phyloP scores from a whole-genome alignment of 2,797 vertebrate species.

The Sciurus vulgaris region DNA sequence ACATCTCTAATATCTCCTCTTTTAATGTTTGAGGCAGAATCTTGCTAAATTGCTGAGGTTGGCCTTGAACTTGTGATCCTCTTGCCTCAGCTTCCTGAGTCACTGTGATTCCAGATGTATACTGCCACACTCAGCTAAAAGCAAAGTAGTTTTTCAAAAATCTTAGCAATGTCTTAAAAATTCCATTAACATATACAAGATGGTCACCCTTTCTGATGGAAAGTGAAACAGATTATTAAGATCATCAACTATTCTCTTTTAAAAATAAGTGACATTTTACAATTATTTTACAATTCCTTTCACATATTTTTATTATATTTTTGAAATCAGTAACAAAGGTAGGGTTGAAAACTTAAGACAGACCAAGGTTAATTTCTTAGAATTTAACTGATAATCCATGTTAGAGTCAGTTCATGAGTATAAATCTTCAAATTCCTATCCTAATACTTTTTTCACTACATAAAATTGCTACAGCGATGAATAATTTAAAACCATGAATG shows the following conservation, averaged over 20 bases:
- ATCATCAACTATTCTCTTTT: neutral
- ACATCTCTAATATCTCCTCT: neutral
- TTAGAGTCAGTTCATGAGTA: neutral
- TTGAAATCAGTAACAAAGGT: conserved; percentile 48
- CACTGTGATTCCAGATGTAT: neutral
- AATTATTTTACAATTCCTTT: conserved; percentile 57
- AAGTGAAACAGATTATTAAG: conserved; percentile 49
- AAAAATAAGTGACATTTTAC: conserved; percentile 57
- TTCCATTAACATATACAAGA: conserved; percentile 13
- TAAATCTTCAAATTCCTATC: conserved; percentile 1
- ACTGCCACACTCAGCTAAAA: neutral
- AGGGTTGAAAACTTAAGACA: conserved; percentile 33
- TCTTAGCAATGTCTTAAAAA: conserved; percentile 12
- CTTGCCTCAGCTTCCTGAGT: neutral
- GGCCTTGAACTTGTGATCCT: neutral
- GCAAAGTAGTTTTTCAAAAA: neutral
- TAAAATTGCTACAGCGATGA: neutral
- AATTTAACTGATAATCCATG: neutral
- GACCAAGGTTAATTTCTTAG: conserved; percentile 34
- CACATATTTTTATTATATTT: conserved; percentile 39
- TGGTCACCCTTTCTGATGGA: conserved; percentile 48
- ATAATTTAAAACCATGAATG: conserved; percentile 16
- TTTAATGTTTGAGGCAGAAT: neutral
- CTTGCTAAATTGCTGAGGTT: neutral
- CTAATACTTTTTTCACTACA: neutral